These are phyloP conservation scores for Acleris cristana DNA, from an alignment of 2,888 invertebrate species.

Conservation along the genomic window DNA sequence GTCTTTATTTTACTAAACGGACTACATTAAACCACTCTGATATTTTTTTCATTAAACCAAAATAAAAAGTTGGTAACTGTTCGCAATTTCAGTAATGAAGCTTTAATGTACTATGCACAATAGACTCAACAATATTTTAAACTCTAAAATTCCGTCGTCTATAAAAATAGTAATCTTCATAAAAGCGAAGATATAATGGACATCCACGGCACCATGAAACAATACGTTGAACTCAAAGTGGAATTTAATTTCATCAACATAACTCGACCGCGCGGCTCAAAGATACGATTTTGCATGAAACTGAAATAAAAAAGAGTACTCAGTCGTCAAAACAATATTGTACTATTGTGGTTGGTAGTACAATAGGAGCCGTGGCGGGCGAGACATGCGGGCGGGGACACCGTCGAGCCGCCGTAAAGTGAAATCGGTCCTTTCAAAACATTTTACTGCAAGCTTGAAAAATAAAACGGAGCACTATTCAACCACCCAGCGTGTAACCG, in stretches of 20 bases:
- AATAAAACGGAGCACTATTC: constrained; percentile 74
- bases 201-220: constrained; percentile 44
- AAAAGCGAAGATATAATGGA: constrained; percentile 49
- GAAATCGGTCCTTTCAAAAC: constrained; percentile 83
- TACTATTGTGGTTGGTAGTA: constrained; percentile 77
- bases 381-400: constrained; percentile 67
- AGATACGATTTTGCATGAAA: constrained; percentile 73
- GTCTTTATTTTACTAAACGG: too few relatives aligned
- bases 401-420: constrained; percentile 64
- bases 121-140: neutral
- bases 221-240: constrained; percentile 67
- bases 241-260: constrained; percentile 78
- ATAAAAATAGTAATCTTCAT: constrained; percentile 55
- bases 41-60: too few relatives aligned
- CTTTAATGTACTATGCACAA: too few relatives aligned
- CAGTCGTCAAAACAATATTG: constrained; percentile 77
- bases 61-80: too few relatives aligned
- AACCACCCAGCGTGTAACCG: constrained; percentile 61
- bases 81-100: too few relatives aligned
- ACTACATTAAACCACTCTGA: too few relatives aligned
- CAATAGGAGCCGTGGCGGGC: constrained; percentile 64
- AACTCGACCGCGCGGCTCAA: constrained; percentile 65
- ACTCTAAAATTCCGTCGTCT: constrained; percentile 35
- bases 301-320: constrained; percentile 74
- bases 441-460: constrained; percentile 75